Conservation (phyloP, 2,888 invertebrate genomes). For the Microctonus aethiopoides region DNA sequence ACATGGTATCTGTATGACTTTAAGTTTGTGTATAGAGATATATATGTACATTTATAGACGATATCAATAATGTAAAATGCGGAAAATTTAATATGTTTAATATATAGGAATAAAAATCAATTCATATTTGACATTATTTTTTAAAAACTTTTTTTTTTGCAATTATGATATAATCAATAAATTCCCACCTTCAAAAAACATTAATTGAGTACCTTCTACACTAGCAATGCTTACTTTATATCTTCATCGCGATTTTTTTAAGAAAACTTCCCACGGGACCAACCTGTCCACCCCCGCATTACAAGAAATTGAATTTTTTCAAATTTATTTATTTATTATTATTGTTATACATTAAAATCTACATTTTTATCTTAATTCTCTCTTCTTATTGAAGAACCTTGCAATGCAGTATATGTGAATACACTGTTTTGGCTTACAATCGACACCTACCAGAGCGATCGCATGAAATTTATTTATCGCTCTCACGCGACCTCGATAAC, state of each 20-base stretch:
- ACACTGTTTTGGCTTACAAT: slow-evolving; percentile 2
- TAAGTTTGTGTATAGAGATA: background rate
- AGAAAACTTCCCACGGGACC: slow-evolving; percentile 26
- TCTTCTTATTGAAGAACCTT: background rate
- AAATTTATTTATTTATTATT: background rate
- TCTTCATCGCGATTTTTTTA: background rate
- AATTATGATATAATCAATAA: too few relatives aligned
- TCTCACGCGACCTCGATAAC: slow-evolving; percentile 20
- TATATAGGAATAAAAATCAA: too few relatives aligned
- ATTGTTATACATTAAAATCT: too few relatives aligned
- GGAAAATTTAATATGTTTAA: too few relatives aligned
- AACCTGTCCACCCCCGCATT: slow-evolving; percentile 22
- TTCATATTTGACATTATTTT: too few relatives aligned
- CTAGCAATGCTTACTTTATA: background rate
- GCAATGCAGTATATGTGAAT: background rate
- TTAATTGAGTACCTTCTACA: background rate
- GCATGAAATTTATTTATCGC: slow-evolving; percentile 20
- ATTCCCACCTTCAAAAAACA: too few relatives aligned
- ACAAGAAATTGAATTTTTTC: background rate
- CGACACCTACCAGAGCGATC: slow-evolving; percentile 26
- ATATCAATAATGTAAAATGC: too few relatives aligned
- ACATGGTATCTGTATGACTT: background rate
- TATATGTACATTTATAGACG: background rate
- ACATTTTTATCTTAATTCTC: too few relatives aligned
- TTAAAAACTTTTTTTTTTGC: too few relatives aligned